Conservation (phyloP, 2,888 invertebrate species). For the Prenolepis imparis region DNA sequence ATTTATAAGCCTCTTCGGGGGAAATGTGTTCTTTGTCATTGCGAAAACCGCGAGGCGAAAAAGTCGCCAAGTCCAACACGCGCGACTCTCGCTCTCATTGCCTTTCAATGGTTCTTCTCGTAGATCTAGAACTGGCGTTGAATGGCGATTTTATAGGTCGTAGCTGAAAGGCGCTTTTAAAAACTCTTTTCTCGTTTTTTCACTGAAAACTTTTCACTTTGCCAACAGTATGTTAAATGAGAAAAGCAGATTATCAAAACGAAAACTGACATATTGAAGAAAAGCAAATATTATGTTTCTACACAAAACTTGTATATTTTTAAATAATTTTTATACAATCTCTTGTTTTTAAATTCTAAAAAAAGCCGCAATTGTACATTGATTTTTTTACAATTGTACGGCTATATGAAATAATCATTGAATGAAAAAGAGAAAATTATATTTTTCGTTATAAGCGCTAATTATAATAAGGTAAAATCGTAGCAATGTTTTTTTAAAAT, state of each 20-base stretch:
- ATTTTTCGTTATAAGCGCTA: background rate
- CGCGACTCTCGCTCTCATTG: conserved; percentile 21
- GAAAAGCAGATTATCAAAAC: conserved; percentile 22
- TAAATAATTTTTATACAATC: background rate
- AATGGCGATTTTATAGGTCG: conserved; percentile 53
- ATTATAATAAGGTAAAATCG: conserved; percentile 3
- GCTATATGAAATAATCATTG: background rate
- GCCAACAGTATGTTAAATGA: conserved; percentile 21
- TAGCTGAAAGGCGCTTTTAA: conserved; percentile 32
- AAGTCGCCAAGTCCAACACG: background rate
- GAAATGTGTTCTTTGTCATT: conserved; percentile 46
- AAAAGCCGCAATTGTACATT: background rate
- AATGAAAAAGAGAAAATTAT: background rate
- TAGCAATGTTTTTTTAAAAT: background rate
- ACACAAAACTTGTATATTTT: background rate
- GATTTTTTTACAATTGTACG: background rate
- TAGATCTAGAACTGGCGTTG: conserved; percentile 15
- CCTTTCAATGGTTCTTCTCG: conserved; percentile 23
- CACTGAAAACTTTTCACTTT: conserved; percentile 38
- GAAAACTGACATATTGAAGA: conserved; percentile 5
- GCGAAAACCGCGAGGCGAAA: conserved; percentile 1
- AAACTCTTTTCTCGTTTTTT: conserved; percentile 25
- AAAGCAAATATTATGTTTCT: conserved; percentile 6
- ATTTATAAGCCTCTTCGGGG: conserved; percentile 59
- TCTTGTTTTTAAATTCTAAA: background rate